phyloP scores from a whole-genome alignment of 2,888 invertebrate genomes.

The Caenorhabditis sp. region DNA sequence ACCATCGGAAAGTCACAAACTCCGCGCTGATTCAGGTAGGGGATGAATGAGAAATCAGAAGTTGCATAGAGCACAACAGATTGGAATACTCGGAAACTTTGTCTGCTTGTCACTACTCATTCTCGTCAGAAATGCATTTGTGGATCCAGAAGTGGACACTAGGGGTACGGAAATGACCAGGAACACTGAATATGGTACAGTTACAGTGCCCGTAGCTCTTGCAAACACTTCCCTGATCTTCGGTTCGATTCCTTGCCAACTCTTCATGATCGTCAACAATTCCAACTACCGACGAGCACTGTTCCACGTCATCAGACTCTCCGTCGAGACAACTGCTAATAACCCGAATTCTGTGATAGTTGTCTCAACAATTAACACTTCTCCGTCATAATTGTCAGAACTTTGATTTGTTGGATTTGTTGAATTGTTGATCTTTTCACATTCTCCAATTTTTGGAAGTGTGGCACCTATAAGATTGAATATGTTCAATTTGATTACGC shows the following conservation, averaged over 20 bases:
- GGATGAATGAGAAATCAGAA: neutral
- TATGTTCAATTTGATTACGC: too few relatives aligned
- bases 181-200: too few relatives aligned
- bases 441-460: too few relatives aligned
- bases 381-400: too few relatives aligned
- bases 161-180: neutral
- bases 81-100: constrained; percentile 1
- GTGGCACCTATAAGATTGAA: too few relatives aligned
- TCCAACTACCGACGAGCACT: neutral
- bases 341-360: neutral
- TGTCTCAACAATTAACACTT: neutral
- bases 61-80: too few relatives aligned
- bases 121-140: neutral
- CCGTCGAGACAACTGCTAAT: neutral
- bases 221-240: constrained; percentile 4
- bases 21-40: constrained; percentile 2
- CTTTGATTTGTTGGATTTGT: too few relatives aligned
- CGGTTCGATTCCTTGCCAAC: constrained; percentile 5
- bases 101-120: neutral
- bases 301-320: neutral
- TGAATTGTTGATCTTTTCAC: too few relatives aligned
- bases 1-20: neutral
- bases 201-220: neutral
- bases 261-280: constrained; percentile 1
- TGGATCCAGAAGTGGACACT: constrained; percentile 8